These are phyloP conservation scores for Nephrotoma appendiculata DNA, from an alignment of 2,888 invertebrate species.

Conservation along the genomic window DNA sequence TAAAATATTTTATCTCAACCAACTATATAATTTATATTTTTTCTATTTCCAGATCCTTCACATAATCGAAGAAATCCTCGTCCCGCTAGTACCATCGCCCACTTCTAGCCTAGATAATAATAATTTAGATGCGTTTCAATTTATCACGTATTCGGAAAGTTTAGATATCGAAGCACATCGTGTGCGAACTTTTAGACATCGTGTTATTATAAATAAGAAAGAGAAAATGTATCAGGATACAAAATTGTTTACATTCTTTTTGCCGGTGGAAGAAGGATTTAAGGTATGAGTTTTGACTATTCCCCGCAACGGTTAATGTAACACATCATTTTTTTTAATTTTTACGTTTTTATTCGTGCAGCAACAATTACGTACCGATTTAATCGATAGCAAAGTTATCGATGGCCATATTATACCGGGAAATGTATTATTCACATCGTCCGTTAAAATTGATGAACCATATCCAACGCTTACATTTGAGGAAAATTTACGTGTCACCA, in stretches of 20 bases:
- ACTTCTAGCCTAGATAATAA: constrained; percentile 47
- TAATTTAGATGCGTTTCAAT: constrained; percentile 70
- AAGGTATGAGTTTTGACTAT: constrained; percentile 42
- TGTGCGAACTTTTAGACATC: constrained; percentile 41
- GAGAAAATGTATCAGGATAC: constrained; percentile 48
- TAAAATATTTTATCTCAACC: not conserved
- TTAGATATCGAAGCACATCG: constrained; percentile 57
- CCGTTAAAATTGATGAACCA: constrained; percentile 56
- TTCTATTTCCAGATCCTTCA: constrained; percentile 52
- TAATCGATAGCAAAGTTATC: constrained; percentile 70
- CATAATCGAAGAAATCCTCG: constrained; percentile 74
- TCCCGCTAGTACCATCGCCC: constrained; percentile 54
- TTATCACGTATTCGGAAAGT: constrained; percentile 61
- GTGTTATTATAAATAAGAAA: not conserved
- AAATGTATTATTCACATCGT: constrained; percentile 73
- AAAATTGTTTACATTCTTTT: constrained; percentile 76
- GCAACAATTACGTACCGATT: constrained; percentile 53
- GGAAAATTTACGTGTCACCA: constrained; percentile 70
- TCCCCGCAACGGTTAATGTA: not conserved
- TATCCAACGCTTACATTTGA: constrained; percentile 69
- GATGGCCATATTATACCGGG: constrained; percentile 83
- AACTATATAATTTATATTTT: constrained; percentile 3
- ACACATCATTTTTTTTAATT: constrained; percentile 1
- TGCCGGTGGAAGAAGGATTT: constrained; percentile 81
- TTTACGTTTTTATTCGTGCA: constrained; percentile 22